These are phyloP conservation scores for Brachionus plicatilis DNA, from an alignment of 1,140 invertebrate genomes.

Conservation along the genomic window DNA sequence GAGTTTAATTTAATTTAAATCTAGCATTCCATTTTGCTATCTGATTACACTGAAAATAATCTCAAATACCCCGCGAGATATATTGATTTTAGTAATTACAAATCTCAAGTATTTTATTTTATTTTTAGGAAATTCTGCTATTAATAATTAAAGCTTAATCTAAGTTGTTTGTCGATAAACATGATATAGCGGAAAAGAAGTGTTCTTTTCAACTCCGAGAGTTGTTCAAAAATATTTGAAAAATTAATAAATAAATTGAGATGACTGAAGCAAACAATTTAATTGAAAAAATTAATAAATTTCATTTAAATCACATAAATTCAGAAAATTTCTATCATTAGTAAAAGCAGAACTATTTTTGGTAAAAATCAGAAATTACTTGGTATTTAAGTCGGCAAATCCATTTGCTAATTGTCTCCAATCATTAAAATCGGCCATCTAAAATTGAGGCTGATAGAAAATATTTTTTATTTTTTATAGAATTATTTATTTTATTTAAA, in stretches of 20 bases:
- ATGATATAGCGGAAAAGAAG: background rate
- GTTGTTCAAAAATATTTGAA: background rate
- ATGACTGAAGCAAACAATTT: background rate
- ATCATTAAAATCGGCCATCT: slow-evolving; percentile 22
- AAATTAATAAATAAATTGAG: background rate
- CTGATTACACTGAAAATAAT: no score
- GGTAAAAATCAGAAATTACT: background rate
- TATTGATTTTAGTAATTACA: no score
- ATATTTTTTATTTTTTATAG: background rate
- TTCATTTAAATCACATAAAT: background rate
- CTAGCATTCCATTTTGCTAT: no score
- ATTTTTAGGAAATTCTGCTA: no score
- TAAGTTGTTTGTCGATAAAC: background rate
- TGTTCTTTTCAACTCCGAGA: background rate
- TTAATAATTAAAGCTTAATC: background rate
- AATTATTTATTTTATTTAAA: background rate
- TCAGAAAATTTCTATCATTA: no score
- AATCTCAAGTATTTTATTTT: no score
- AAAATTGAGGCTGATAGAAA: background rate
- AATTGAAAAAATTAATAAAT: background rate
- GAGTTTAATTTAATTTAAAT: no score
- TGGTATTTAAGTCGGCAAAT: background rate
- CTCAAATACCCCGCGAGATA: no score
- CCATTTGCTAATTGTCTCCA: background rate
- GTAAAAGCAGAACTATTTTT: no score